Evolutionary conservation across 1,140 invertebrate genomes (phyloP).

Genomic region (Lordiphosa stackelbergi): DNA sequence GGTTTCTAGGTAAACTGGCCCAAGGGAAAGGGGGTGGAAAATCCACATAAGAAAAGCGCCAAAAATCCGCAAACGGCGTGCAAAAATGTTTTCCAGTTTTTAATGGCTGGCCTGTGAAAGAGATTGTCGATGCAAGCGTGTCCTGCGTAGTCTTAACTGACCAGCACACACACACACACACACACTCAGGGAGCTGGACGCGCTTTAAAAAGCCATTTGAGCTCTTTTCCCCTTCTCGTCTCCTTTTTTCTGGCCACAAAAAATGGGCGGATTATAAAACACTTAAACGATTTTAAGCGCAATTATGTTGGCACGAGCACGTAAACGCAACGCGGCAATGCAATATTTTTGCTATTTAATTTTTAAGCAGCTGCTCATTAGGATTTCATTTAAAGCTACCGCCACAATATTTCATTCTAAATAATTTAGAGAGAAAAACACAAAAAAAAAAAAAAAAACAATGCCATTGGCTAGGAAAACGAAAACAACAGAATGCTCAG

Average conservation of each 20-base stretch:
- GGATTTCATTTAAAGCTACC: conserved; percentile 57
- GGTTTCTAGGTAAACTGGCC: conserved; percentile 33
- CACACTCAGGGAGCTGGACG: conserved; percentile 20
- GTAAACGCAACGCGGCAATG: conserved; percentile 37
- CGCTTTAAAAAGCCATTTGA: conserved; percentile 72
- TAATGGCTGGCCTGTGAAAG: conserved; percentile 49
- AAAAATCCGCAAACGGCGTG: conserved; percentile 46
- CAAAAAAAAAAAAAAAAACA: conserved; percentile 1
- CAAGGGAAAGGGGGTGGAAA: conserved; percentile 9
- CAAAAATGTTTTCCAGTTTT: conserved; percentile 58
- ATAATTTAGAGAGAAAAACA: conserved; percentile 12
- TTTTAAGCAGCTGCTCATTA: conserved; percentile 62
- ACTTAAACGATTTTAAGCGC: conserved; percentile 74
- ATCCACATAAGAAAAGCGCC: conserved; percentile 29
- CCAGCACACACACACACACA: conserved; percentile 31
- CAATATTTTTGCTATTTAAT: conserved; percentile 44
- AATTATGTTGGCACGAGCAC: conserved; percentile 69
- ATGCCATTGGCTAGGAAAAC: not conserved
- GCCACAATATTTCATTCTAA: conserved; percentile 9
- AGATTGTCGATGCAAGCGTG: conserved; percentile 8
- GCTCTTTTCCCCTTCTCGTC: conserved; percentile 22
- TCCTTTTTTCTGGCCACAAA: conserved; percentile 21
- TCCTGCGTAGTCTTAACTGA: conserved; percentile 45
- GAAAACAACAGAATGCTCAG: conserved; percentile 12
- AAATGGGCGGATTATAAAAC: conserved; percentile 66